Percentiles rank a stretch among this genome's conserved stretches.
These are phyloP conservation scores for Tadarida brasiliensis DNA, from an alignment of 2,797 vertebrate species.

Conservation along the genomic window DNA sequence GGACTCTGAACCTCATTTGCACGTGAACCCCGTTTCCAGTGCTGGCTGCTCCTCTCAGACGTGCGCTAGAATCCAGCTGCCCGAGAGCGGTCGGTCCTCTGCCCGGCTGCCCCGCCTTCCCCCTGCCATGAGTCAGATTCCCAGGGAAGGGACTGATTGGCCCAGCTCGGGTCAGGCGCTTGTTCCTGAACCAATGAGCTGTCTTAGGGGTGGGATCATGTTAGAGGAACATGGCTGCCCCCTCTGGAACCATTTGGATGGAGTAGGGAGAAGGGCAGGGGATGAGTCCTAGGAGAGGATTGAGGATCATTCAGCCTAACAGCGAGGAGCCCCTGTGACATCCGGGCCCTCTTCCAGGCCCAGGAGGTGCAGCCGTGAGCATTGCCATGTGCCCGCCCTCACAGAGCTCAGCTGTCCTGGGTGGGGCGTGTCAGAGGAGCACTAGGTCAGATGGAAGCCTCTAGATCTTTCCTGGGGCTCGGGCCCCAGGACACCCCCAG, in stretches of 20 bases:
- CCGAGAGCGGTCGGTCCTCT: fast-evolving
- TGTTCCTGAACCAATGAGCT: background rate
- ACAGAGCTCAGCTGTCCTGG: fast-evolving
- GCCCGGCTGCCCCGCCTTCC: background rate
- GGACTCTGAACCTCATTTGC: background rate
- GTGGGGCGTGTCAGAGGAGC: background rate
- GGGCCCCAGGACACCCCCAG: fast-evolving
- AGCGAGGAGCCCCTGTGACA: fast-evolving
- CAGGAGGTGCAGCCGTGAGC: fast-evolving
- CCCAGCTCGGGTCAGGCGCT: background rate
- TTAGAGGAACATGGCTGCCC: background rate
- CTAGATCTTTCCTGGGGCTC: background rate
- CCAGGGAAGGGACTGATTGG: background rate
- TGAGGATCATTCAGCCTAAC: fast-evolving
- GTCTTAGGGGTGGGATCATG: background rate
- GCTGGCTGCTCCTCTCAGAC: too few relatives aligned
- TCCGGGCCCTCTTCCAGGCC: background rate
- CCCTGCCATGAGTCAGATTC: background rate
- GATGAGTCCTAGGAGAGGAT: background rate
- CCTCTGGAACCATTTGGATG: background rate
- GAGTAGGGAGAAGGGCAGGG: background rate
- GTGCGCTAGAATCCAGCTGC: fast-evolving
- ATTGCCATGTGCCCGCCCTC: background rate
- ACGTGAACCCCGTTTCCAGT: fast-evolving
- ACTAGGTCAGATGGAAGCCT: background rate